Conservation (phyloP, 1,140 invertebrate species). For the Heliconius himera region DNA sequence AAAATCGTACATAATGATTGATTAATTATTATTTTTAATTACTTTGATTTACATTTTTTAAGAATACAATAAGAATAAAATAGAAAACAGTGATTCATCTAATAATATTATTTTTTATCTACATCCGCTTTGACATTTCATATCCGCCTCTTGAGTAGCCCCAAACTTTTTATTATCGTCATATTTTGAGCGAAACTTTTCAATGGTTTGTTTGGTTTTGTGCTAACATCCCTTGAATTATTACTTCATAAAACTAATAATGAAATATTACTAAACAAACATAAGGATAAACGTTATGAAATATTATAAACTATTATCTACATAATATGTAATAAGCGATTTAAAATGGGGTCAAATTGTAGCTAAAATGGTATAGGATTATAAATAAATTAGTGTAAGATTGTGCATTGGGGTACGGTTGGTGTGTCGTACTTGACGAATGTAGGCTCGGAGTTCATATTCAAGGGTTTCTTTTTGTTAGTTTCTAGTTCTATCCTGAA, state of each 20-base stretch:
- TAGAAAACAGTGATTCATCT: no score
- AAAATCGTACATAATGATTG: no score
- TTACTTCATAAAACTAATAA: conserved; percentile 29
- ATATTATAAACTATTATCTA: conserved; percentile 1
- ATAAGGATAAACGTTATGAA: conserved; percentile 11
- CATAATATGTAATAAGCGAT: conserved; percentile 14
- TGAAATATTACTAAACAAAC: conserved; percentile 32
- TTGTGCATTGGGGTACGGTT: not conserved
- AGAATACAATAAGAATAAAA: not conserved
- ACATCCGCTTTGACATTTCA: not conserved
- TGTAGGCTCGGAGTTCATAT: no score
- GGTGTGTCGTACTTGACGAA: not conserved
- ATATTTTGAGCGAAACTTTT: conserved; percentile 56
- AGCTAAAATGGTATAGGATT: conserved; percentile 21
- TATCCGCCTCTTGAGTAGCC: conserved; percentile 31
- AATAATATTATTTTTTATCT: not conserved
- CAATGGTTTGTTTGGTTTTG: conserved; percentile 53
- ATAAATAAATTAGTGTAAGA: conserved; percentile 11
- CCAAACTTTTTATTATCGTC: conserved; percentile 35
- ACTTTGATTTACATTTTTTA: no score
- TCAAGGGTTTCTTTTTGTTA: no score
- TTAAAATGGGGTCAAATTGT: conserved; percentile 14
- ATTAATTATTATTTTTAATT: not conserved
- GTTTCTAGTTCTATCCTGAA: no score
- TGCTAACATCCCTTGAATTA: conserved; percentile 48